A percentile compares a stretch with the other conserved stretches of the same genome.
Evolutionary conservation across 2,888 invertebrate genomes (phyloP).

Genomic region (Andrena bicolor): DNA sequence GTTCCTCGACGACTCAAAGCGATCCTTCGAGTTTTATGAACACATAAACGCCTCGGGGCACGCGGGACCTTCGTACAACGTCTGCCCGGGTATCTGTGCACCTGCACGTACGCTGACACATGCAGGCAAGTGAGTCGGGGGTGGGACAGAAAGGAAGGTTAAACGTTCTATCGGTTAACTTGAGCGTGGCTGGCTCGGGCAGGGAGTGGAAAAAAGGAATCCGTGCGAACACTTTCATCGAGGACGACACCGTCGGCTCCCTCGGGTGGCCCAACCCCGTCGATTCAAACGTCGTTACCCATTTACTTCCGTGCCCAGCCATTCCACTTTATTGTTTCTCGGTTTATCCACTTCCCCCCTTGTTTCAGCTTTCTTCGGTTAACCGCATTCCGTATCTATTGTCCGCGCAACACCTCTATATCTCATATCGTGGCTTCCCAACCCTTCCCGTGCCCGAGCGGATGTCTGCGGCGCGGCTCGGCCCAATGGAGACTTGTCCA

Average conservation of each 20-base stretch:
- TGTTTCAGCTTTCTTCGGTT: conserved; percentile 72
- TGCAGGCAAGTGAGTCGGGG: background rate
- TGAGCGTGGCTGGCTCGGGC: conserved; percentile 17
- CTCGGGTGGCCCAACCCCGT: conserved; percentile 56
- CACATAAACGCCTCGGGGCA: conserved; percentile 78
- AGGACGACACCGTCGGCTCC: conserved; percentile 54
- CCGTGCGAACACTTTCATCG: conserved; percentile 61
- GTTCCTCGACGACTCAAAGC: conserved; percentile 77
- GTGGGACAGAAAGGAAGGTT: conserved; percentile 63
- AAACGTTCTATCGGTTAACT: conserved; percentile 67
- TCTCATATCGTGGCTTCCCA: conserved; percentile 61
- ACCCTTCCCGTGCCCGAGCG: background rate
- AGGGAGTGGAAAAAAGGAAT: conserved; percentile 42
- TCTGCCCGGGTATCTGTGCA: background rate
- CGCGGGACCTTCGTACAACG: conserved; percentile 40
- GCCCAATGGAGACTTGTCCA: background rate
- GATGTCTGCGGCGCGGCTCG: background rate
- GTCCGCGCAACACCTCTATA: conserved; percentile 58
- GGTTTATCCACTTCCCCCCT: conserved; percentile 58
- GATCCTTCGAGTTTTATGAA: conserved; percentile 81
- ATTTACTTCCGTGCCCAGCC: conserved; percentile 54
- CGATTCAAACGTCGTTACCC: conserved; percentile 72
- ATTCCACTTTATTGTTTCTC: conserved; percentile 71
- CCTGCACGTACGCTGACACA: conserved; percentile 2
- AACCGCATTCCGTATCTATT: conserved; percentile 65